Evolutionary conservation across 2,888 invertebrate species (phyloP).

Genomic region (Falcaria lacertinaria): DNA sequence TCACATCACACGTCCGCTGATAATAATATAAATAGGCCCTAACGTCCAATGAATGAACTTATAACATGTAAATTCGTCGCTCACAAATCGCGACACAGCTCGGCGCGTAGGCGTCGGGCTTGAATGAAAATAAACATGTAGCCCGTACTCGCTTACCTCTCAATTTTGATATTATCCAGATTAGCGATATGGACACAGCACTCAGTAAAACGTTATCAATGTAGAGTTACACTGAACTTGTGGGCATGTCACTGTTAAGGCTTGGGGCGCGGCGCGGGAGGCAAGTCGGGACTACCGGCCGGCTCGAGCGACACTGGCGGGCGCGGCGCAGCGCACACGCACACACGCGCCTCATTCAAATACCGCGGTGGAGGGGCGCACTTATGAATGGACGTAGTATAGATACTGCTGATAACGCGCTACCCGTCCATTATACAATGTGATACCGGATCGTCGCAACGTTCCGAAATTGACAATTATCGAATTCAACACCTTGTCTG

Average conservation of each 20-base stretch:
- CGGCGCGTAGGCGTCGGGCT: constrained; percentile 68
- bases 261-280: constrained; percentile 35
- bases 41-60: constrained; percentile 72
- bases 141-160: constrained; percentile 56
- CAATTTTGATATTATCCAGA: constrained; percentile 75
- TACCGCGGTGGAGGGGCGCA: constrained; percentile 52
- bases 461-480: constrained; percentile 24
- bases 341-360: constrained; percentile 64
- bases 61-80: constrained; percentile 76
- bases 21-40: constrained; percentile 69
- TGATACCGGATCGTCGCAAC: constrained; percentile 35
- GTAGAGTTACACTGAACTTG: constrained; percentile 56
- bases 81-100: constrained; percentile 74
- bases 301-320: constrained; percentile 52
- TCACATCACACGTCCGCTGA: constrained; percentile 65
- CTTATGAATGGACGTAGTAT: constrained; percentile 78
- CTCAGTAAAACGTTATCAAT: constrained; percentile 44
- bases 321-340: constrained; percentile 31
- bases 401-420: constrained; percentile 71
- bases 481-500: constrained; percentile 29
- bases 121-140: constrained; percentile 74
- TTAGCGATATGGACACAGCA: constrained; percentile 65
- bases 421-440: constrained; percentile 53
- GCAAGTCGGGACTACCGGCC: constrained; percentile 43
- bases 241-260: constrained; percentile 59